These are phyloP conservation scores for Apoderus coryli DNA, from an alignment of 2,888 invertebrate genomes.

Conservation along the genomic window DNA sequence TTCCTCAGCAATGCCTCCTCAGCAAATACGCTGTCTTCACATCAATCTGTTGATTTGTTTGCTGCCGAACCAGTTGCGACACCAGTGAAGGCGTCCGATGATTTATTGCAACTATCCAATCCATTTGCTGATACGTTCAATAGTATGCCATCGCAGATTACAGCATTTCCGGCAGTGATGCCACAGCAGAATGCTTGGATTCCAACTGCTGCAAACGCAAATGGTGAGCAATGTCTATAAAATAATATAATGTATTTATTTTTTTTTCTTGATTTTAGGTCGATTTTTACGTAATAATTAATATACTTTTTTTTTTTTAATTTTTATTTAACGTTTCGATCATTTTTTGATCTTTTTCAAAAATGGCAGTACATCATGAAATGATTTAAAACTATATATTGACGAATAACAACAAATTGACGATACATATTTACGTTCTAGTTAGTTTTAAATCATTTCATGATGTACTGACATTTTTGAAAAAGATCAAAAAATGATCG, in stretches of 20 bases:
- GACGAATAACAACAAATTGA: no score
- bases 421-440: slow-evolving; percentile 1
- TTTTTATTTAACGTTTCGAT: no score
- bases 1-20: slow-evolving; percentile 45
- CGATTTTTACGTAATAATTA: no score
- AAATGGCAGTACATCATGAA: no score
- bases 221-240: slow-evolving; percentile 24
- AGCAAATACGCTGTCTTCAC: slow-evolving; percentile 22
- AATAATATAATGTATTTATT: slow-evolving; percentile 22
- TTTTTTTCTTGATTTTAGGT: slow-evolving; percentile 6
- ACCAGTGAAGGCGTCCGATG: slow-evolving; percentile 64
- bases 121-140: slow-evolving; percentile 67
- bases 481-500: no score
- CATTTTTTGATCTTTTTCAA: no score
- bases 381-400: no score
- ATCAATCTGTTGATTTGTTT: slow-evolving; percentile 54
- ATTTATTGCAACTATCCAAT: slow-evolving; percentile 76
- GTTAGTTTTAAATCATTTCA: slow-evolving; percentile 26
- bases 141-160: slow-evolving; percentile 11
- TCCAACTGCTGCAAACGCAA: slow-evolving; percentile 42
- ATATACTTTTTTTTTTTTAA: no score
- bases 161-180: slow-evolving; percentile 11
- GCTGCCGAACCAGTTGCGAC: slow-evolving; percentile 39
- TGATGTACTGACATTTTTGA: no score
- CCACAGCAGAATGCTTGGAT: slow-evolving; percentile 26